Evolutionary conservation across 2,888 invertebrate genomes (phyloP).

Genomic region (Ichneumoninae sp.): DNA sequence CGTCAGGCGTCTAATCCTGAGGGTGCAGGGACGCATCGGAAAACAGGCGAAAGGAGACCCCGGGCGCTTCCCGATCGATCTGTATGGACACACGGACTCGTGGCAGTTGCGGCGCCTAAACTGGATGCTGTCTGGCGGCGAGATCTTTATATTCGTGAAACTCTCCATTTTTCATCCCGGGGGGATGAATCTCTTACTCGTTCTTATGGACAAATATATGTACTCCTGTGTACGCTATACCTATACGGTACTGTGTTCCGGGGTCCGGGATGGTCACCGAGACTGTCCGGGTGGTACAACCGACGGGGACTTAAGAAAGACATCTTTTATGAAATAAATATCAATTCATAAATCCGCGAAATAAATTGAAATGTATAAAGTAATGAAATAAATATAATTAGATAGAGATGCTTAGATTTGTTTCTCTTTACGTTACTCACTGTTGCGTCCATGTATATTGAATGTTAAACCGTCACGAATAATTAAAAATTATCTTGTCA

Average conservation of each 20-base stretch:
- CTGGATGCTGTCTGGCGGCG: slow-evolving; percentile 11
- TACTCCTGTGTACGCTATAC: slow-evolving; percentile 36
- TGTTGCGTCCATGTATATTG: too few species aligned
- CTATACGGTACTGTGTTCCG: slow-evolving; percentile 35
- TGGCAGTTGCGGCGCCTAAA: neutral
- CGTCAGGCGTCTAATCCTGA: slow-evolving; percentile 69
- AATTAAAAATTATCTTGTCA: too few species aligned
- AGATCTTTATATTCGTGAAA: slow-evolving; percentile 55
- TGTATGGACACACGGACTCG: slow-evolving; percentile 32
- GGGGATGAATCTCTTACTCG: slow-evolving; percentile 53
- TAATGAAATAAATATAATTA: too few species aligned
- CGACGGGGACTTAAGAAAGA: slow-evolving; percentile 52
- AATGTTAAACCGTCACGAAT: too few species aligned
- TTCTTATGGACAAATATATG: slow-evolving; percentile 55
- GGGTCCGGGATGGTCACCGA: slow-evolving; percentile 39
- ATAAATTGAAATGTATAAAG: too few species aligned
- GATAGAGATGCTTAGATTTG: too few species aligned
- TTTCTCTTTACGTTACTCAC: too few species aligned
- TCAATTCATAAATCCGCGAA: too few species aligned
- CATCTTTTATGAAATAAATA: slow-evolving; percentile 46
- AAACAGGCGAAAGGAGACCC: slow-evolving; percentile 60
- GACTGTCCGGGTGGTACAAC: neutral
- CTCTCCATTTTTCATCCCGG: slow-evolving; percentile 63
- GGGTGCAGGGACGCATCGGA: slow-evolving; percentile 52
- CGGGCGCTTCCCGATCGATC: slow-evolving; percentile 53